Percentiles rank a stretch among this genome's conserved stretches.
Evolutionary conservation across 2,888 invertebrate genomes (phyloP).

Genomic region (Lasioglossum leucozonium): DNA sequence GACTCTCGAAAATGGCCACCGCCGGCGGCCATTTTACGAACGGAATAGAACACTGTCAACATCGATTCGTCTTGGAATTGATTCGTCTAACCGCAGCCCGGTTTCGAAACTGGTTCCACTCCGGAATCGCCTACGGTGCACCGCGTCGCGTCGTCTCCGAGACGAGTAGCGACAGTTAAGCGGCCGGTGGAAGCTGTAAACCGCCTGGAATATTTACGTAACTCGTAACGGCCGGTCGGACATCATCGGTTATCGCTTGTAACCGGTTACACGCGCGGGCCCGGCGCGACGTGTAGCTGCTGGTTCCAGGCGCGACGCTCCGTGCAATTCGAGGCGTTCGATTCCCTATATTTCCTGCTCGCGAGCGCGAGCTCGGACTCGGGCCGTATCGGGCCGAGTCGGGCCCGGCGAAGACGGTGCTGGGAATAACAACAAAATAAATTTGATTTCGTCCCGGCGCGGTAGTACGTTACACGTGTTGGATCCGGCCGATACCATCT

Average conservation of each 20-base stretch:
- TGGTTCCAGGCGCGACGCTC: constrained; percentile 13
- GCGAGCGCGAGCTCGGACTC: not conserved
- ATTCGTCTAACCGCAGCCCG: constrained; percentile 6
- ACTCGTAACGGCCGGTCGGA: constrained; percentile 44
- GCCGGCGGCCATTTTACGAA: not conserved
- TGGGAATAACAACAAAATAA: constrained; percentile 80
- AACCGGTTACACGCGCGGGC: constrained; percentile 46
- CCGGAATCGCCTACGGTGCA: not conserved
- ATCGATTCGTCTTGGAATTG: not conserved
- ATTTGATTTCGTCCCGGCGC: constrained; percentile 80
- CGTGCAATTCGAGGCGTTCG: constrained; percentile 52
- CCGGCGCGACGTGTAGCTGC: constrained; percentile 7
- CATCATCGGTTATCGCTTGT: constrained; percentile 57
- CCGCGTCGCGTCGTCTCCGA: not conserved
- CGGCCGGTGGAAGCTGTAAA: constrained; percentile 18
- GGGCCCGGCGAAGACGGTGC: constrained; percentile 24
- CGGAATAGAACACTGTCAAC: not conserved
- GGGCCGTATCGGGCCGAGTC: not conserved
- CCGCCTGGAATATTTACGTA: constrained; percentile 43
- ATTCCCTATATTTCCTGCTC: constrained; percentile 69
- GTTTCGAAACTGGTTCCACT: not conserved
- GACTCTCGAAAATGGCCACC: not conserved
- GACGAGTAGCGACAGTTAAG: constrained; percentile 22
- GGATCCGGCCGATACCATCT: constrained; percentile 82
- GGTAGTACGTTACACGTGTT: constrained; percentile 84